Evolutionary conservation across 2,797 vertebrate genomes (phyloP).

Genomic region (Brachyrhaphis roseni): DNA sequence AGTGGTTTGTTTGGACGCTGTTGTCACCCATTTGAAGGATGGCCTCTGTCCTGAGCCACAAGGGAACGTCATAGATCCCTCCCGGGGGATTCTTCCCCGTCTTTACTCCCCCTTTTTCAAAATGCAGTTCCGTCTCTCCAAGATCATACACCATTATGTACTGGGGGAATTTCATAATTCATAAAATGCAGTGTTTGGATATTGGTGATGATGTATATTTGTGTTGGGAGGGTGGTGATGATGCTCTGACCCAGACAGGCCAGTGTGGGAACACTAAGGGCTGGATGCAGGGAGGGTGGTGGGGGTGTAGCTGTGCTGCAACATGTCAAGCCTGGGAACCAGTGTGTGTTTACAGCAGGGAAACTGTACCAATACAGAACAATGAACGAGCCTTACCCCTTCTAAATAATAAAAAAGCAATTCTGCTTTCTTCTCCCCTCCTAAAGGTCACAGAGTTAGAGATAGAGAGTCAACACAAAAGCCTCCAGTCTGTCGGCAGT

Average conservation of each 20-base stretch:
- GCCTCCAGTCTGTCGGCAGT: slow-evolving; percentile 78
- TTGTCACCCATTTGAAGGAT: slow-evolving; percentile 77
- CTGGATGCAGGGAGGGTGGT: slow-evolving; percentile 58
- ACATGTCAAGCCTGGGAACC: slow-evolving; percentile 87
- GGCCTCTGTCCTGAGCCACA: slow-evolving; percentile 54
- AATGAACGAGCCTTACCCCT: slow-evolving; percentile 86
- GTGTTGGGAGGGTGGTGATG: slow-evolving; percentile 60
- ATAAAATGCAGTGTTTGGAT: slow-evolving; percentile 36
- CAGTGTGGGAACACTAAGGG: slow-evolving; percentile 84
- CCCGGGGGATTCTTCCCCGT: slow-evolving; percentile 30
- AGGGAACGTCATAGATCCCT: slow-evolving; percentile 41
- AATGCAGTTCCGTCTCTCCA: slow-evolving; percentile 1
- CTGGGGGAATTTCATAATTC: slow-evolving; percentile 27
- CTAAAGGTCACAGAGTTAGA: slow-evolving; percentile 80
- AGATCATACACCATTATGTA: slow-evolving; percentile 18
- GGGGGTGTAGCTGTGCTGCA: slow-evolving; percentile 46
- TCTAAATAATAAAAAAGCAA: slow-evolving; percentile 73
- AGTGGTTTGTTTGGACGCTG: slow-evolving; percentile 73
- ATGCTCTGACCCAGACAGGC: slow-evolving; percentile 80
- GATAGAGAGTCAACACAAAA: slow-evolving; percentile 80
- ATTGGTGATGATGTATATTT: slow-evolving; percentile 21
- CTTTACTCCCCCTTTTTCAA: slow-evolving; percentile 20
- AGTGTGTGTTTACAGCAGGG: slow-evolving; percentile 89
- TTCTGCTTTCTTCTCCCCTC: slow-evolving; percentile 67
- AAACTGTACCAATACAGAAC: slow-evolving; percentile 88